These are phyloP conservation scores for Metopolophium dirhodum DNA, from an alignment of 1,140 invertebrate genomes.

Conservation along the genomic window DNA sequence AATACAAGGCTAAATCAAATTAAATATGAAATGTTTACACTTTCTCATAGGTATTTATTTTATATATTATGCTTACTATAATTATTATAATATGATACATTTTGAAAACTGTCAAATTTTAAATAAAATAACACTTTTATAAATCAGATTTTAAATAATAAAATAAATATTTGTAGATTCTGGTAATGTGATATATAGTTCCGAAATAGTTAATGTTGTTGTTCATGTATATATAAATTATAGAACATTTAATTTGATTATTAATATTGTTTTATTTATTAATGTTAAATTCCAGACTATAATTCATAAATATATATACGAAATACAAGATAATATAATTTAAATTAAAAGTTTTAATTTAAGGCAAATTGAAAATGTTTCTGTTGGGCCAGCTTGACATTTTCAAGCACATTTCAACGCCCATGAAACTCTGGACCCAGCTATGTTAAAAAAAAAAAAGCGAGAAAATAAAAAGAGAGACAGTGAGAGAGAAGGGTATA, in stretches of 20 bases:
- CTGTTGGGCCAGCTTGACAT: not conserved
- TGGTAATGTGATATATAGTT: not conserved
- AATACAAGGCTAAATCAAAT: not conserved
- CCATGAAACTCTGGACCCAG: not conserved
- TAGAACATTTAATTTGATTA: not conserved
- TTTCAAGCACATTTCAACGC: constrained; percentile 28
- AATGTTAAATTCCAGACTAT: not conserved
- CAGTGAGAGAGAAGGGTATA: not conserved
- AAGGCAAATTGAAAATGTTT: not conserved
- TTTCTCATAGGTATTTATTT: not conserved
- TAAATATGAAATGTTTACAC: not conserved
- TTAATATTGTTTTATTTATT: not conserved
- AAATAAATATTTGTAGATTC: not conserved
- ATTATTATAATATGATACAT: no score
- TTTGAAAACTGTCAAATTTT: not conserved
- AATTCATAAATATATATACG: not conserved
- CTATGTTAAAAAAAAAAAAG: not conserved
- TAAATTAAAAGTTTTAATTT: constrained; percentile 37
- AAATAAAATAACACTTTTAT: not conserved
- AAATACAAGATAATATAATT: not conserved
- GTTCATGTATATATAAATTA: not conserved
- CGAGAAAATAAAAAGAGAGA: not conserved
- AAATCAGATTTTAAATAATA: not conserved
- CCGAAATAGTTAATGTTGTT: not conserved
- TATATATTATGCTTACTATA: not conserved